Evolutionary conservation across 2,797 vertebrate genomes (phyloP), one percentile per base, ranked within the genome.

Genomic region (Sebastes kiyomatsui): DNA sequence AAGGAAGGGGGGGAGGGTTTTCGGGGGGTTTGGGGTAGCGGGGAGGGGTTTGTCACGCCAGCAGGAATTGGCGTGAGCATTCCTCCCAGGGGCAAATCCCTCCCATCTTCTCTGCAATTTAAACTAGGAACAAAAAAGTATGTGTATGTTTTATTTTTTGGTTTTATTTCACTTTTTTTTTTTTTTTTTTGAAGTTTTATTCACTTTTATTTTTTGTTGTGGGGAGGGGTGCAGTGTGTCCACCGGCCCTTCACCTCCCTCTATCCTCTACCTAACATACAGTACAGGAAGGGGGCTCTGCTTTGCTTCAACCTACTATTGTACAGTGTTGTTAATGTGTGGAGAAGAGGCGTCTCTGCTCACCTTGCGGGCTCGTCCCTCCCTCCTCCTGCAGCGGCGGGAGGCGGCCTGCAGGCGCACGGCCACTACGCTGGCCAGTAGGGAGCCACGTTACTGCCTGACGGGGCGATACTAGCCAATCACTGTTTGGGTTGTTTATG

Each of bases 1-100:
- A 92, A 84, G 87, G 72, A 88, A 77, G 65, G 70, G 38, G 72
- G 86, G 82, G 79, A 6, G 35, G 42, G 75, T 28, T 85, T 90
- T 83, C 12, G 5, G 56, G 64, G 54, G 77, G 61, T 70, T 76
- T 72, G 74, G 86, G 85, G 80, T 77, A 80, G 82, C 70, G 16
- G 91, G 92, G 90, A 83, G 92, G 93, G 92, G 87, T 93, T 94
- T 93, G 92, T 93, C 90, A 90, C 85, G 87, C 94, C 94, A 95
- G 94, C 95, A 93, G 95, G 94, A 93, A 95, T 90, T 94, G 94
- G 93, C 92, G 95, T 94, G 89, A 92, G 91, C 80, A 59, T 94
- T 93, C 91, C 91, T 93, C 91, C 89, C 80, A 86, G 90, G 88
- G 91, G 90, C 89, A 87, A 88, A 93, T 88, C 93, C 93, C 88